These are phyloP conservation scores for Phyllotreta cruciferae DNA, from an alignment of 2,888 invertebrate species.

Conservation along the genomic window DNA sequence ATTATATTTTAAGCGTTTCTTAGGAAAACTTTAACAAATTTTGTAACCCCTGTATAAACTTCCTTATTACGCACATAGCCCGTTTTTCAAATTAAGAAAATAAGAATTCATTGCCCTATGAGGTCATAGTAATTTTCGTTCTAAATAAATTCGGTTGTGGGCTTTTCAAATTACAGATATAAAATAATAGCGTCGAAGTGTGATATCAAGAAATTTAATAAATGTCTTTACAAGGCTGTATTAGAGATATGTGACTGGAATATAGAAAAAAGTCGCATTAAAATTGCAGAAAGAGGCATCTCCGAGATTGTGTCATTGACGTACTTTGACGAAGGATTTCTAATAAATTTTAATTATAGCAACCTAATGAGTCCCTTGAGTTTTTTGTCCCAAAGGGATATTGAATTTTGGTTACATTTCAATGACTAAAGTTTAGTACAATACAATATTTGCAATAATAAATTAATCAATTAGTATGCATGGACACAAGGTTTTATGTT, in stretches of 20 bases:
- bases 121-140: neutral
- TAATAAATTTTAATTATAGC: too few species aligned
- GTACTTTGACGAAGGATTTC: too few species aligned
- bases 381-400: too few species aligned
- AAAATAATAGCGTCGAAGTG: neutral
- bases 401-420: too few species aligned
- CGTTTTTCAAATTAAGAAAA: neutral
- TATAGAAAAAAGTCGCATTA: neutral
- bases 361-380: too few species aligned
- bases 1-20: too few species aligned
- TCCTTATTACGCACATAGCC: neutral
- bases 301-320: conserved; percentile 1
- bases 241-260: conserved; percentile 4
- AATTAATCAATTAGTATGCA: too few species aligned
- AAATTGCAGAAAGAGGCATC: neutral
- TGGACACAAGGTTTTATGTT: too few species aligned
- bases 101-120: neutral
- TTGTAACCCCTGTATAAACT: neutral
- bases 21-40: neutral
- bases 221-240: conserved; percentile 1
- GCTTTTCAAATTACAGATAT: conserved; percentile 5
- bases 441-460: too few species aligned
- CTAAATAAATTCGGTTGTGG: conserved; percentile 1
- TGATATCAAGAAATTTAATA: too few species aligned
- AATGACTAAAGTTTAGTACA: too few species aligned